Evolutionary conservation across 2,797 vertebrate genomes (phyloP), one percentile per base, ranked within the genome.

Genomic region (Setipinna tenuifilis): DNA sequence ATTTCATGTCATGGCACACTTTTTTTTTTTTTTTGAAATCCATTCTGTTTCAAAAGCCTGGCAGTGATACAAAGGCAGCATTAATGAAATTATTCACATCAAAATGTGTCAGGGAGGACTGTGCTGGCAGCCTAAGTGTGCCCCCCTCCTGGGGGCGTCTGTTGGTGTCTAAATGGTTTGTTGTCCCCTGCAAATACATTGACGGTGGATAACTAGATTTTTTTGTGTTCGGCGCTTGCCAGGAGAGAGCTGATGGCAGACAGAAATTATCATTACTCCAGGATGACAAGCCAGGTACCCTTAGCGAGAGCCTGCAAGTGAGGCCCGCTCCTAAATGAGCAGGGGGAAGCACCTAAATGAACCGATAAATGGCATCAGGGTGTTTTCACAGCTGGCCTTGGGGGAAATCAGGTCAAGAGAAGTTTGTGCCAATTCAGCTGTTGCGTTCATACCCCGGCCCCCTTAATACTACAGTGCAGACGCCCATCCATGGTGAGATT

Each of bases 371-470:
- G 68, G 57, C 41, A 65, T 75, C 6, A 57, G 82, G 84, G 50
- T 85, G 68, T 88, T 91, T 90, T 93, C 91, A 94, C 92, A 89
- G 90, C 88, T 89, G 84, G 90, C 90, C 92, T 90, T 89, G 85
- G 86, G 83, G 92, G 93, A 94, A 94, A 94, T 93, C 83, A 85
- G 84, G 85, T 89, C 87, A 88, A 44, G 88, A 89, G 82, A 83
- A 81, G 86, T 85, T 82, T 81, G 82, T 68, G 59, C 58, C 46
- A 44, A 82, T 83, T 58, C 83, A 81, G 83, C 91, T 59, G 88
- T 89, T 92, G 91, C 90, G 91, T 91, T 93, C 35, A 41, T 92
- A 89, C 92, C 89, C 91, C 6, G 90, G 88, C 90, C 86, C 88
- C 90, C 92, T 89, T 91, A 92, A 92, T 91, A 92, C 92, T 88